Evolutionary conservation across 2,797 vertebrate species (phyloP).

Genomic region (Podarcis siculus): DNA sequence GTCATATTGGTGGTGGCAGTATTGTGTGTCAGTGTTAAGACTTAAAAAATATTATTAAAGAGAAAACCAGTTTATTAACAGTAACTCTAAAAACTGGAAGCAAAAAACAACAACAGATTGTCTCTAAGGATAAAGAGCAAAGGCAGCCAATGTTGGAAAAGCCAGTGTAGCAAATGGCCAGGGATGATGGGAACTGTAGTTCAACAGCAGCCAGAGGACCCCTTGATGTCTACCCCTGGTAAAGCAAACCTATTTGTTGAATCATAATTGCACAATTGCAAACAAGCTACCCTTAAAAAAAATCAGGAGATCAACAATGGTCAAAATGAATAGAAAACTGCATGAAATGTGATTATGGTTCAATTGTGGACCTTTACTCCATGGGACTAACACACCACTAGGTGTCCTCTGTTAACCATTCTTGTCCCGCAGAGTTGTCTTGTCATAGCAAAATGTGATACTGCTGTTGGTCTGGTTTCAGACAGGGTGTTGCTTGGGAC

Average conservation of each 20-base stretch:
- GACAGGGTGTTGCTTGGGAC: constrained; percentile 2
- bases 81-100: neutral
- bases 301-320: neutral
- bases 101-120: neutral
- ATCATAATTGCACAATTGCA: neutral
- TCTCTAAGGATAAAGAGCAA: neutral
- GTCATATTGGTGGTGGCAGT: too few relatives aligned
- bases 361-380: neutral
- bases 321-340: neutral
- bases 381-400: constrained; percentile 37
- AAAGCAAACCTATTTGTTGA: neutral
- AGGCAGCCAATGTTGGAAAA: too few relatives aligned
- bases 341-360: neutral
- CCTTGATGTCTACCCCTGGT: too few relatives aligned
- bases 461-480: neutral
- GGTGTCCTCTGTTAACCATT: constrained; percentile 52
- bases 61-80: neutral
- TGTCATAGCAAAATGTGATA: neutral
- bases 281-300: neutral
- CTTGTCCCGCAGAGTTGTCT: neutral
- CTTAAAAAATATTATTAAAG: neutral
- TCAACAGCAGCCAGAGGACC: too few relatives aligned
- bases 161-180: too few relatives aligned
- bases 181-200: too few relatives aligned
- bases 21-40: neutral